Evolutionary conservation across 2,797 vertebrate genomes (phyloP), one percentile per base, ranked within the genome.

Genomic region (Rhinophrynus dorsalis): DNA sequence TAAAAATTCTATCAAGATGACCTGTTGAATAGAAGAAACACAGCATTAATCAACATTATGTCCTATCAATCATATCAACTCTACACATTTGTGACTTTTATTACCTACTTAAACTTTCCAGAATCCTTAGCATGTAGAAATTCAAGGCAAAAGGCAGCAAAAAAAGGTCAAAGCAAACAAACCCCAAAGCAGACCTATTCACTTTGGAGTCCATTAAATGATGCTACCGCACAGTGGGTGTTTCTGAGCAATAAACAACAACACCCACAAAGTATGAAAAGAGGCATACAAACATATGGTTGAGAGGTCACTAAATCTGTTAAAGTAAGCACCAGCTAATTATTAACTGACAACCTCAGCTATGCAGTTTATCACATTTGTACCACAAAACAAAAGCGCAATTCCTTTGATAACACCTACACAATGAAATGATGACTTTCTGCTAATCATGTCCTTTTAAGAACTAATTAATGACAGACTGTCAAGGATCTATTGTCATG

Each of bases 1-100:
- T 92, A 99, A 93, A 94, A 98, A 99, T 89, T 99, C 96, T 96
- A 99, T 98, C 87, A 97, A 89, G 89, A 99, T 98, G 78, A 99
- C 96, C 96, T 98, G 89, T 61, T 64, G 78, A 82, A 76, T 75
- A 87, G 59, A 85, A 76, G 82, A 86, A 9, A 62, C n/a, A 74
- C 64, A 77, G 68, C 75, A 24, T 81, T 1, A 17, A 57, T 76
- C 67, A 68, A 11, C 38, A 33, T 67, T 45, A 7, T 44, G 21
- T 29, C 37, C 9, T 3, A 35, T 73, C 62, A 27, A 44, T 66
- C 62, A 73, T 64, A 56, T 57, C 13, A 17, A 3, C 6, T 29
- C 17, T 18, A 44, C 17, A 44, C 42, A 17, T 62, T 35, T 56
- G 48, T 33, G 69, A 72, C 69, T 58, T 73, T 66, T 73, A 73